These are phyloP conservation scores for Norana najaformis DNA, from an alignment of 2,888 invertebrate genomes.

Conservation along the genomic window DNA sequence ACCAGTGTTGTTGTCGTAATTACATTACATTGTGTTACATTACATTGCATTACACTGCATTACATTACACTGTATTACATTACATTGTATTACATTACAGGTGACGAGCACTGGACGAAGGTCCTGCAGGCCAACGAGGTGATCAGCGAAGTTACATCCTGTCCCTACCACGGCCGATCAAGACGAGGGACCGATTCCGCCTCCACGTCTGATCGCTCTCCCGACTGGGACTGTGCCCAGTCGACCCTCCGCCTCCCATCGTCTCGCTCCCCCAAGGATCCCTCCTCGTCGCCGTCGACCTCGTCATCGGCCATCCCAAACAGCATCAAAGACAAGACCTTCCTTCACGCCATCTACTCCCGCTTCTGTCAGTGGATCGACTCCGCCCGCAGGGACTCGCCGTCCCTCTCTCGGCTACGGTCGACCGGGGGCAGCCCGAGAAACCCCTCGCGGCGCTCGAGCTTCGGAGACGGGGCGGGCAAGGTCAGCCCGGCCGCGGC, in stretches of 20 bases:
- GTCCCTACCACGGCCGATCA: constrained; percentile 1
- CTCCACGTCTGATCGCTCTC: background rate
- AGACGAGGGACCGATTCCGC: background rate
- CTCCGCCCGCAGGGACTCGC: constrained; percentile 27
- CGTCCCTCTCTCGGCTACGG: background rate
- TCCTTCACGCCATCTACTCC: constrained; percentile 42
- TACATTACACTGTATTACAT: background rate
- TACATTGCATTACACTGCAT: background rate
- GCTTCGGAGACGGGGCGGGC: background rate
- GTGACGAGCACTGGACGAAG: constrained; percentile 54
- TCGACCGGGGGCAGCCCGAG: constrained; percentile 9
- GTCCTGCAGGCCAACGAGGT: constrained; percentile 54
- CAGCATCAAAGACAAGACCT: constrained; percentile 37
- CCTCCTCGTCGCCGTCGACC: background rate
- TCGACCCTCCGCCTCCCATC: constrained; percentile 18
- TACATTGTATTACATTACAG: constrained; percentile 35
- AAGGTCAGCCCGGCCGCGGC: background rate
- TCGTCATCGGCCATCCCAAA: background rate
- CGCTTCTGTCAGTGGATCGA: constrained; percentile 45
- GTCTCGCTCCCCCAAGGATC: constrained; percentile 27
- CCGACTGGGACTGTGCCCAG: constrained; percentile 26
- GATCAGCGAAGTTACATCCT: constrained; percentile 32
- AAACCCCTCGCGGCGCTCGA: background rate
- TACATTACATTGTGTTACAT: background rate
- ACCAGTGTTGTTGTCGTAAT: background rate